A percentile compares a stretch with the other conserved stretches of the same genome.
Conservation (phyloP, 1,140 invertebrate genomes). For the Drosophila melanogaster region DNA sequence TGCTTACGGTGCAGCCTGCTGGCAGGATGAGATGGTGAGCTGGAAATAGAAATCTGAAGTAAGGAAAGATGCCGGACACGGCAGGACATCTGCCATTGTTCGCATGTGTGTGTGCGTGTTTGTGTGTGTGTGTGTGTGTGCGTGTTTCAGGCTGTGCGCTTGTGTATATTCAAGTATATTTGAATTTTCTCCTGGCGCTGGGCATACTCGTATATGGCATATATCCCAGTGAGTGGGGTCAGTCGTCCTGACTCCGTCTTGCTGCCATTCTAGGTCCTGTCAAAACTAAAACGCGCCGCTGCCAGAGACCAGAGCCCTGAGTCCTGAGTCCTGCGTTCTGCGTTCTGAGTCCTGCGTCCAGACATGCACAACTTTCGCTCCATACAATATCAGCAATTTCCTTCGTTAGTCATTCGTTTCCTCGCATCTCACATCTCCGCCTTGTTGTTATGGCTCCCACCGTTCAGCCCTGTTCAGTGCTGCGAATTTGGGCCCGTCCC, state of each 20-base stretch:
- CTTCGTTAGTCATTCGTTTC: slow-evolving; percentile 83
- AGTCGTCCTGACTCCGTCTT: slow-evolving; percentile 37
- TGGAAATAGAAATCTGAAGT: slow-evolving; percentile 54
- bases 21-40: slow-evolving; percentile 22
- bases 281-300: slow-evolving; percentile 79
- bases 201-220: slow-evolving; percentile 30
- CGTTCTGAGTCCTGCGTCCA: slow-evolving; percentile 29
- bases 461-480: slow-evolving; percentile 44
- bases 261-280: slow-evolving; percentile 68
- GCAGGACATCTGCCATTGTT: slow-evolving; percentile 55
- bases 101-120: slow-evolving; percentile 19
- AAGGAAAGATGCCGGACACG: slow-evolving; percentile 68
- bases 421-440: slow-evolving; percentile 59
- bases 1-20: slow-evolving; percentile 46
- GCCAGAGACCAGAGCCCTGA: slow-evolving; percentile 44
- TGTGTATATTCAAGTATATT: slow-evolving; percentile 48
- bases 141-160: slow-evolving; percentile 3
- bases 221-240: slow-evolving; percentile 32
- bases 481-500: slow-evolving; percentile 59
- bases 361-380: slow-evolving; percentile 78
- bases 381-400: slow-evolving; percentile 83
- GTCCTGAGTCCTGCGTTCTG: background rate
- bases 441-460: slow-evolving; percentile 75
- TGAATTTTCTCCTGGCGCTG: slow-evolving; percentile 49
- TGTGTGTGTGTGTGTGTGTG: slow-evolving; percentile 1